phyloP scores from a whole-genome alignment of 2,797 vertebrate species.

The Ceryle rudis region DNA sequence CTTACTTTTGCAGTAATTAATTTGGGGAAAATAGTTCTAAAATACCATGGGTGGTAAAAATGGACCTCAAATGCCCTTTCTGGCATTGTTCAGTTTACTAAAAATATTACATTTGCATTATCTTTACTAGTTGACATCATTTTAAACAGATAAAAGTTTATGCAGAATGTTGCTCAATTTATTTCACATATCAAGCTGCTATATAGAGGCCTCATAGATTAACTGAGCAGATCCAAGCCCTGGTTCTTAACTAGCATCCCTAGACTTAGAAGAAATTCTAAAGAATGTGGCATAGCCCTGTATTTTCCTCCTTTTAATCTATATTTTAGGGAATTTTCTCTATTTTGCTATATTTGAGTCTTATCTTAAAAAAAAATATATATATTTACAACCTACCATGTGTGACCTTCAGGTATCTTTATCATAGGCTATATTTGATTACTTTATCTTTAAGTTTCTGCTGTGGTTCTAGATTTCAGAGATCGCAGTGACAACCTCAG shows the following conservation, averaged over 20 bases:
- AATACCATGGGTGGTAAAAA: not conserved
- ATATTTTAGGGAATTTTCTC: not conserved
- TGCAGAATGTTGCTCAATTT: conserved; percentile 21
- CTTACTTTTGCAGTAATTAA: conserved; percentile 2
- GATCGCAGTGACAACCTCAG: not conserved
- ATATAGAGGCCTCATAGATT: not conserved
- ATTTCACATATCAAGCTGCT: not conserved
- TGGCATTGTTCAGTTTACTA: not conserved
- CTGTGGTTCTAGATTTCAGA: not conserved
- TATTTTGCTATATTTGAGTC: not conserved
- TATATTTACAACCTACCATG: not conserved
- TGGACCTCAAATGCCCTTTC: conserved; percentile 11
- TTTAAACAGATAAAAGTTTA: conserved; percentile 32
- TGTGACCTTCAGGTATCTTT: not conserved
- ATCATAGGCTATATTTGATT: not conserved
- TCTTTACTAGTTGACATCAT: not conserved
- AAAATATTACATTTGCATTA: not conserved
- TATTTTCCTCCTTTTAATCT: not conserved
- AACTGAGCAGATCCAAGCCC: not conserved
- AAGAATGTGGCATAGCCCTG: not conserved
- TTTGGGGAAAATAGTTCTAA: not conserved
- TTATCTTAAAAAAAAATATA: not conserved
- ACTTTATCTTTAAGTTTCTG: not conserved
- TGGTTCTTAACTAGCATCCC: not conserved
- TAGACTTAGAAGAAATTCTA: not conserved